phyloP scores from a whole-genome alignment of 2,113 vertebrate genomes.

The Salvelinus alpinus region DNA sequence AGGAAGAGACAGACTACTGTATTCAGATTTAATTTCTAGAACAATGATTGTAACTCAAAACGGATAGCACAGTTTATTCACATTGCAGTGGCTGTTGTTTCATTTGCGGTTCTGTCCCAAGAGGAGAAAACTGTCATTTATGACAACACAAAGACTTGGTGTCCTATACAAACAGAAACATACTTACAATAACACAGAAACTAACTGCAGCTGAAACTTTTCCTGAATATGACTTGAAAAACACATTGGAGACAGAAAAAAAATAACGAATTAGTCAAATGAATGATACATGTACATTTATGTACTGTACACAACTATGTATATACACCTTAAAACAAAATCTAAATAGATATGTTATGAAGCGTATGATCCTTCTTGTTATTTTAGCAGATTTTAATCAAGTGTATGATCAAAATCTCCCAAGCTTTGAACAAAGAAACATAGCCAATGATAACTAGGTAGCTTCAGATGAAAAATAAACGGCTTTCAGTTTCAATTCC shows the following conservation, averaged over 20 bases:
- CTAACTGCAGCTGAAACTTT: slow-evolving; percentile 57
- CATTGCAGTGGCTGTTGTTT: not conserved
- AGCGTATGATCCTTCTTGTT: slow-evolving; percentile 26
- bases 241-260: slow-evolving; percentile 67
- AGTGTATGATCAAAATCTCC: slow-evolving; percentile 54
- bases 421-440: slow-evolving; percentile 14
- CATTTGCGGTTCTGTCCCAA: slow-evolving; percentile 17
- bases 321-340: slow-evolving; percentile 38
- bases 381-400: slow-evolving; percentile 56
- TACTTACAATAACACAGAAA: slow-evolving; percentile 56
- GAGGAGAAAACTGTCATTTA: slow-evolving; percentile 11
- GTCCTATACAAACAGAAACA: slow-evolving; percentile 29
- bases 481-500: slow-evolving; percentile 59
- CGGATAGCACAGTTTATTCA: not conserved
- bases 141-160: slow-evolving; percentile 13
- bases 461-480: slow-evolving; percentile 54
- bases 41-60: too few relatives aligned
- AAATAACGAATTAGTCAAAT: slow-evolving; percentile 43
- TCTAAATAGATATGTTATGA: slow-evolving; percentile 70
- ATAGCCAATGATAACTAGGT: slow-evolving; percentile 58
- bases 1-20: too few relatives aligned
- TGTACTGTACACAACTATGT: slow-evolving; percentile 44
- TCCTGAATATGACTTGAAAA: slow-evolving; percentile 75
- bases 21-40: too few relatives aligned
- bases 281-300: slow-evolving; percentile 28